phyloP scores from a whole-genome alignment of 37 sponge, comb jelly and placozoan genomes.

The Petrosia ficiformis region DNA sequence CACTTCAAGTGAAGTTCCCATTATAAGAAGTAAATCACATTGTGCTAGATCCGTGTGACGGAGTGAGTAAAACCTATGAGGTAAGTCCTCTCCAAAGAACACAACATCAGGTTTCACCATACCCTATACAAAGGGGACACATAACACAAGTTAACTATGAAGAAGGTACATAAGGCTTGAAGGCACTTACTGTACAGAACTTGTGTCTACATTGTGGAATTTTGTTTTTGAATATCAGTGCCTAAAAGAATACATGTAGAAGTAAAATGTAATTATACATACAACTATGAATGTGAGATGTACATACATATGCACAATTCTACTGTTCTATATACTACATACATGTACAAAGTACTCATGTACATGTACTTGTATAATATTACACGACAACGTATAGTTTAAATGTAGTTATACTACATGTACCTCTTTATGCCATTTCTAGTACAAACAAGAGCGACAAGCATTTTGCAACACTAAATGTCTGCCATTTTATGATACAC shows the following conservation, averaged over 20 bases:
- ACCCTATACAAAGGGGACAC: slow-evolving; percentile 40
- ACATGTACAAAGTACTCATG: too few species aligned
- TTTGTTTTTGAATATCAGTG: neutral
- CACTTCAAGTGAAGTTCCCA: slow-evolving; percentile 93
- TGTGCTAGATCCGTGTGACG: slow-evolving; percentile 61
- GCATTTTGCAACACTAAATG: too few species aligned
- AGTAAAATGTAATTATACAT: too few species aligned
- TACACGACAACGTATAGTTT: too few species aligned
- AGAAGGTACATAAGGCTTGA: neutral
- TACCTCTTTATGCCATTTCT: too few species aligned
- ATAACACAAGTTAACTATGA: neutral
- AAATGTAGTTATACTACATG: too few species aligned
- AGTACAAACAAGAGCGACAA: too few species aligned
- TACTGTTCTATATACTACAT: too few species aligned
- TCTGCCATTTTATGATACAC: too few species aligned
- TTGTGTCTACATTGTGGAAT: slow-evolving; percentile 56
- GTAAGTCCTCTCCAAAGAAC: slow-evolving; percentile 95
- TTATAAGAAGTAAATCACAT: slow-evolving; percentile 90
- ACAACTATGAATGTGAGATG: too few species aligned
- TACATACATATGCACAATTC: too few species aligned
- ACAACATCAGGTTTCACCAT: slow-evolving; percentile 94
- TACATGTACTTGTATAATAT: too few species aligned
- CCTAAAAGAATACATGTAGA: slow-evolving; percentile 8
- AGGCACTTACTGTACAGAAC: slow-evolving; percentile 40
- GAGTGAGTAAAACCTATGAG: slow-evolving; percentile 78